Evolutionary conservation across 2,797 vertebrate species (phyloP).

Genomic region (Crenichthys baileyi): DNA sequence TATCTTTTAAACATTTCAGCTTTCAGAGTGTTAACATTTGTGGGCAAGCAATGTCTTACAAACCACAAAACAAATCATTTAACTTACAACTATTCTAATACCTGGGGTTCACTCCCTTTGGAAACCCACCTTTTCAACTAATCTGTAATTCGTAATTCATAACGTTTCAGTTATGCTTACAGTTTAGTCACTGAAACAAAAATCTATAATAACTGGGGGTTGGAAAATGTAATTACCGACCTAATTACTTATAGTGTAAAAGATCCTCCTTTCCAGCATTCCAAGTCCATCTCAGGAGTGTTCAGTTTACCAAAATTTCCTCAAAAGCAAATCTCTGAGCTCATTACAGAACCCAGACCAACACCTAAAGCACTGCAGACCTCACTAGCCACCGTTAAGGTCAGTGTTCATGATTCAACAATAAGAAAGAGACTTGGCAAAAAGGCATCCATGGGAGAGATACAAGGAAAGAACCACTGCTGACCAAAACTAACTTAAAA

Average conservation of each 20-base stretch:
- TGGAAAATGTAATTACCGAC: neutral
- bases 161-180: neutral
- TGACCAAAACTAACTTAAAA: neutral
- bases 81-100: neutral
- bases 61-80: conserved; percentile 6
- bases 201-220: neutral
- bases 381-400: neutral
- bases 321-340: neutral
- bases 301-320: neutral
- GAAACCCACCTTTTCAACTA: too few relatives aligned
- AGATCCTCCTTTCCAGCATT: neutral
- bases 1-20: conserved; percentile 23
- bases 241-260: neutral
- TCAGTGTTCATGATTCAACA: neutral
- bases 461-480: neutral
- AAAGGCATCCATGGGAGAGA: neutral
- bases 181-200: neutral
- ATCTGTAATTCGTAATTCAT: too few relatives aligned
- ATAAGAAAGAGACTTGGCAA: neutral
- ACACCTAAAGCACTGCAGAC: neutral
- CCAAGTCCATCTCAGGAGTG: neutral
- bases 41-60: conserved; percentile 4
- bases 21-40: conserved; percentile 24
- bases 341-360: neutral
- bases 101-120: neutral